phyloP scores from a whole-genome alignment of 2,888 invertebrate genomes.

The Neocrepidodera transversa region DNA sequence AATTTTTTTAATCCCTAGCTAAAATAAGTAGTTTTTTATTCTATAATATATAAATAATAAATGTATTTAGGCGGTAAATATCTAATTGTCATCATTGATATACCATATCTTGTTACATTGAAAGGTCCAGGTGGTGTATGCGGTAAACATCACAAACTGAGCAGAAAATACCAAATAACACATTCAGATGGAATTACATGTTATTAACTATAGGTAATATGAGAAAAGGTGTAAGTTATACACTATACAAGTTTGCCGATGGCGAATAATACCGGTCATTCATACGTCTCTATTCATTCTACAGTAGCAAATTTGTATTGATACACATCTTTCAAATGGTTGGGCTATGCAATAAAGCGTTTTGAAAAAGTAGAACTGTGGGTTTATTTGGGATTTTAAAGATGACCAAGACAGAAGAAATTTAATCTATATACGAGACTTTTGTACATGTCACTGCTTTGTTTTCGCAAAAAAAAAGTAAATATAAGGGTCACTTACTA shows the following conservation, averaged over 20 bases:
- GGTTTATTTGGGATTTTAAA: not conserved
- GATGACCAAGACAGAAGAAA: not conserved
- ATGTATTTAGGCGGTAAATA: slow-evolving; percentile 23
- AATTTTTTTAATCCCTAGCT: too few species aligned
- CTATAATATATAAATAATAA: too few species aligned
- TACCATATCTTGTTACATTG: slow-evolving; percentile 43
- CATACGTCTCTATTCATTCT: slow-evolving; percentile 32
- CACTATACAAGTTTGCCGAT: slow-evolving; percentile 40
- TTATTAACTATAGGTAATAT: slow-evolving; percentile 57
- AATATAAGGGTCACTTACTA: too few species aligned
- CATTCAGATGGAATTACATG: slow-evolving; percentile 52
- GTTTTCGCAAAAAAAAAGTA: too few species aligned
- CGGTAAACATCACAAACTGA: slow-evolving; percentile 45
- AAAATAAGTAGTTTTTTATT: too few species aligned
- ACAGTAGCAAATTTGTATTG: slow-evolving; percentile 36
- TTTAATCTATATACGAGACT: too few species aligned
- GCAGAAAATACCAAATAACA: slow-evolving; percentile 49
- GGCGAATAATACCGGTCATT: slow-evolving; percentile 51
- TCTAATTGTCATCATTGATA: slow-evolving; percentile 32
- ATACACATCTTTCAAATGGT: slow-evolving; percentile 31
- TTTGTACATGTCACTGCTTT: too few species aligned
- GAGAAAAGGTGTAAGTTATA: slow-evolving; percentile 59
- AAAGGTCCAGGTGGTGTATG: slow-evolving; percentile 46
- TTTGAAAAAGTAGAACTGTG: slow-evolving; percentile 18
- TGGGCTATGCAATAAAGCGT: slow-evolving; percentile 12